phyloP scores from a whole-genome alignment of 2,888 invertebrate species.

The Harpalus rufipes region DNA sequence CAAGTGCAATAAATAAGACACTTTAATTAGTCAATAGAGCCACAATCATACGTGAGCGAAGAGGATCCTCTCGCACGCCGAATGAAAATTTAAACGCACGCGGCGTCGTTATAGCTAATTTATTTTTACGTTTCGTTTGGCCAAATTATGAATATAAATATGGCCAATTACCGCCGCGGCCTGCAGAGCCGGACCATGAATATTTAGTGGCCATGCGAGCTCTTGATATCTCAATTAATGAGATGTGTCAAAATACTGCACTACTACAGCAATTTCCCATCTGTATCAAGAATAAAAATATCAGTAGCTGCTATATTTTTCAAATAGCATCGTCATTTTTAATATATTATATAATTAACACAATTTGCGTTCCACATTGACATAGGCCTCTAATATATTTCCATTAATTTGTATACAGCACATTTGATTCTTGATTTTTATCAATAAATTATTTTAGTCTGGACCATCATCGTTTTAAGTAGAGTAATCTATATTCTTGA shows the following conservation, averaged over 20 bases:
- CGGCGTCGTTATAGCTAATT: conserved; percentile 50
- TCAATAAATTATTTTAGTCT: no score
- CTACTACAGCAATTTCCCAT: background rate
- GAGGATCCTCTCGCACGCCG: conserved; percentile 20
- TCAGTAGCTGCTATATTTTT: no score
- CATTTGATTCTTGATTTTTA: no score
- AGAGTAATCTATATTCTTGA: no score
- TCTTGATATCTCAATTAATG: conserved; percentile 63
- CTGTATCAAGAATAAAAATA: background rate
- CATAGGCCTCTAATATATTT: no score
- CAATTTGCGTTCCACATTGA: no score
- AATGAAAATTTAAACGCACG: conserved; percentile 54
- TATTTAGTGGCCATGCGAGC: conserved; percentile 44
- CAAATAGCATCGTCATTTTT: no score
- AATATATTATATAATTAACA: no score
- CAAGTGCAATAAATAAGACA: conserved; percentile 62
- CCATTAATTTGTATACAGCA: no score
- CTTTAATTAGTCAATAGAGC: conserved; percentile 64
- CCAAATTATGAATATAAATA: conserved; percentile 62
- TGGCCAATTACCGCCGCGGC: conserved; percentile 44
- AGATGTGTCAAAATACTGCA: conserved; percentile 49
- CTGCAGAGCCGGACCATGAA: conserved; percentile 42
- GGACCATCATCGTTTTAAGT: no score
- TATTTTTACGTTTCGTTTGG: conserved; percentile 58
- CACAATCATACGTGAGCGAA: conserved; percentile 49